phyloP scores from a whole-genome alignment of 2,113 vertebrate species.

The Corvus moneduloides region DNA sequence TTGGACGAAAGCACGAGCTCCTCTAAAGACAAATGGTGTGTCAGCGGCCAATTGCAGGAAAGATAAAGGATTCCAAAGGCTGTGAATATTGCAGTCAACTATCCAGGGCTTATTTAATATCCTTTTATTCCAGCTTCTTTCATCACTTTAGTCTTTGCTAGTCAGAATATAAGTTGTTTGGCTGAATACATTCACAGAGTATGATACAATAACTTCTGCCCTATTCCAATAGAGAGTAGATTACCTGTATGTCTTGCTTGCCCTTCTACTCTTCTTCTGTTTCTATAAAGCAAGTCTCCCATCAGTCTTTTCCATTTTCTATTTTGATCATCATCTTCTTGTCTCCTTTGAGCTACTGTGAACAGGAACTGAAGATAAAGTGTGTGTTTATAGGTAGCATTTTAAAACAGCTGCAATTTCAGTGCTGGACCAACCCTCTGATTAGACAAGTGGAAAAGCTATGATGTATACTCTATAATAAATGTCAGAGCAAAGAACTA shows the following conservation, averaged over 20 bases:
- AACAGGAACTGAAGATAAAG: conserved; percentile 6
- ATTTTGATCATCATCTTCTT: conserved; percentile 23
- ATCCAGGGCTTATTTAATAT: conserved; percentile 26
- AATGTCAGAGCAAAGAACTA: background rate
- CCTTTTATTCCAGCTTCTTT: conserved; percentile 7
- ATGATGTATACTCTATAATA: background rate
- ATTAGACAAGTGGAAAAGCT: conserved; percentile 41
- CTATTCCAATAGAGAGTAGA: background rate
- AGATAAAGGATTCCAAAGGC: conserved; percentile 21
- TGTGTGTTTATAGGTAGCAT: conserved; percentile 22
- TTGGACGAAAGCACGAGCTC: background rate
- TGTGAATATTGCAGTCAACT: conserved; percentile 38
- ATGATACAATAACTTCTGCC: background rate
- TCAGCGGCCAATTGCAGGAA: background rate
- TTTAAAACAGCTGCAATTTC: conserved; percentile 48
- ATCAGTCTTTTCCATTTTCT: background rate
- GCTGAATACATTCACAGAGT: background rate
- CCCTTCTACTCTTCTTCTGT: background rate
- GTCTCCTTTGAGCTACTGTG: conserved; percentile 21
- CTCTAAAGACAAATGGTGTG: conserved; percentile 28
- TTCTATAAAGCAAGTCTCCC: background rate
- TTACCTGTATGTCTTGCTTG: background rate
- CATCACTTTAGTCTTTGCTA: conserved; percentile 8
- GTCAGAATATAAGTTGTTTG: background rate
- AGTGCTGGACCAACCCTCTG: conserved; percentile 15